Evolutionary conservation across 2,888 invertebrate species (phyloP), one percentile per base, ranked within the genome.

Genomic region (Erebia epiphron): DNA sequence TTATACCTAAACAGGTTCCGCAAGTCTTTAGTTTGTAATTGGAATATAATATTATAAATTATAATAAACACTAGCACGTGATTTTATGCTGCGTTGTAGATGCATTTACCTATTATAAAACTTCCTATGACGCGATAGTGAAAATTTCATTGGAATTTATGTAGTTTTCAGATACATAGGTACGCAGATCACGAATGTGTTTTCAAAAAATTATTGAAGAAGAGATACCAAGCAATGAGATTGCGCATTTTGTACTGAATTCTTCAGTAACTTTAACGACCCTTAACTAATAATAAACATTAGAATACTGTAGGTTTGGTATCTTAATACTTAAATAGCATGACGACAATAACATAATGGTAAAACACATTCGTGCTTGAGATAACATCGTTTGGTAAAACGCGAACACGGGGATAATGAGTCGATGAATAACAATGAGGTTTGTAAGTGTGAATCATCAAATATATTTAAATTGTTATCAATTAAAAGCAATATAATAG

Each of bases 401-500:
- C 82, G 87, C 86, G 90, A 89, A 90, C 91, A 89, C 82, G 82
- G 80, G 89, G 90, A 92, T 92, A 91, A 93, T 91, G 87, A 88
- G 88, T 86, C 92, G 92, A 93, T 92, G 93, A 93, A 92, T 93
- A 92, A 87, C 91, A 91, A 92, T 91, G 88, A 92, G 89, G 80
- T 86, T 82, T 82, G 88, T 90, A 92, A 92, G 93, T 93, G 93
- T 93, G 93, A 93, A 93, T 92, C 93, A 93, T 91, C 92, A 92
- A 93, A 93, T 93, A 91, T 92, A 92, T 93, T 92, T 93, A 92
- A 92, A 93, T 93, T 93, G 93, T 93, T 93, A 93, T 93, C 93
- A 93, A 93, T 93, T 92, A 93, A 93, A 93, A 92, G 92, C 91
- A 93, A 92, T 93, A 92, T 92, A 93, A 92, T 92, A 91, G 90